Evolutionary conservation across 1,140 invertebrate species (phyloP).

Genomic region (Muscidifurax raptorellus): DNA sequence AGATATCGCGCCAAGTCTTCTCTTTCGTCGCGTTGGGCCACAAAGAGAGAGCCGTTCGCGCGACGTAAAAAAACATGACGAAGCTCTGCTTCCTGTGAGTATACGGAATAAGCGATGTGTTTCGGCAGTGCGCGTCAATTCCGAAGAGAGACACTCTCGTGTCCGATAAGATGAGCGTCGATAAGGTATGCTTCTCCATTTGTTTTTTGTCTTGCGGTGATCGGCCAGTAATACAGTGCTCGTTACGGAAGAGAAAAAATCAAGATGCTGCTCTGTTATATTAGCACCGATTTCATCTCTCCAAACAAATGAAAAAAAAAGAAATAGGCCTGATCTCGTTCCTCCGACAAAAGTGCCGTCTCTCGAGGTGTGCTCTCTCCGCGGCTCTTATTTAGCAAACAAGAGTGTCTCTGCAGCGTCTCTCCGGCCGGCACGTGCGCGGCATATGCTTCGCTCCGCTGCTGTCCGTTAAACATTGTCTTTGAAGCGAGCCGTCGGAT

Average conservation of each 20-base stretch:
- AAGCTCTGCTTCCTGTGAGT: not conserved
- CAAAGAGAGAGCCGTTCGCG: too few relatives aligned
- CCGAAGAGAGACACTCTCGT: too few relatives aligned
- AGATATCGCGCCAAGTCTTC: constrained; percentile 62
- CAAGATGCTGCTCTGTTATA: not conserved
- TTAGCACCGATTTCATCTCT: constrained; percentile 7
- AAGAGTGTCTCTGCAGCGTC: constrained; percentile 52
- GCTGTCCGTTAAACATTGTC: not conserved
- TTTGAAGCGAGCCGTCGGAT: constrained; percentile 35
- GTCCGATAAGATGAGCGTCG: too few relatives aligned
- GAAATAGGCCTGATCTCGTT: not conserved
- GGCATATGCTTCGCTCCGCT: constrained; percentile 56
- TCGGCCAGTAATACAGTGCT: not conserved
- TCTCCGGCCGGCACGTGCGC: constrained; percentile 59
- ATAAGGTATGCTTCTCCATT: too few relatives aligned
- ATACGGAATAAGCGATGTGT: too few relatives aligned
- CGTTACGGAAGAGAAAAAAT: not conserved
- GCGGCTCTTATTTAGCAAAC: constrained; percentile 60
- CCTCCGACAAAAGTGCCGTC: not conserved
- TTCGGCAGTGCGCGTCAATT: too few relatives aligned
- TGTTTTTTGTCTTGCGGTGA: too few relatives aligned
- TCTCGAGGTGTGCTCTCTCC: constrained; percentile 16
- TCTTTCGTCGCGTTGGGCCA: too few relatives aligned
- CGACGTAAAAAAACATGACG: constrained; percentile 41
- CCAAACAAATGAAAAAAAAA: not conserved